Evolutionary conservation across 2,797 vertebrate species (phyloP).

Genomic region (Distichodus sexfasciatus): DNA sequence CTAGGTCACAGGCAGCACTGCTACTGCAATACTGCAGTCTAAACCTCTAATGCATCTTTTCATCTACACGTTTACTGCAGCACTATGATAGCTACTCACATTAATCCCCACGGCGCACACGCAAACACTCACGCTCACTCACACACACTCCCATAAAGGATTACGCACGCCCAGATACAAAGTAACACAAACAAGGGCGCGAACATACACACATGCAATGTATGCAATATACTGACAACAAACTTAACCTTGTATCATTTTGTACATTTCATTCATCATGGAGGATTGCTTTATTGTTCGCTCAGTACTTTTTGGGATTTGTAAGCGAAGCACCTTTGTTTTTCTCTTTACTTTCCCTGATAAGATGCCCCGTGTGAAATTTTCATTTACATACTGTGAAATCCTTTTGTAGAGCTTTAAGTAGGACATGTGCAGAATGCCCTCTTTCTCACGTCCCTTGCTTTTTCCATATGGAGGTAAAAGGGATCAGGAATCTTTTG

Average conservation of each 20-base stretch:
- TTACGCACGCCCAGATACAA: neutral
- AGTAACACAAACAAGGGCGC: neutral
- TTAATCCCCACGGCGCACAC: constrained; percentile 1
- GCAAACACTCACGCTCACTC: neutral
- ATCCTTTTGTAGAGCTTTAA: constrained; percentile 44
- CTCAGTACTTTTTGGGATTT: neutral
- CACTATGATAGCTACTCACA: constrained; percentile 10
- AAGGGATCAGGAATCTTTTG: constrained; percentile 64
- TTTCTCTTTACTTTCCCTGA: neutral
- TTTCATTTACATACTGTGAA: constrained; percentile 2
- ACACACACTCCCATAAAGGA: neutral
- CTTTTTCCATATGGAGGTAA: constrained; percentile 53
- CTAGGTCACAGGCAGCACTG: constrained; percentile 62
- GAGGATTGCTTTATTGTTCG: too few species aligned
- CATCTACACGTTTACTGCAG: constrained; percentile 35
- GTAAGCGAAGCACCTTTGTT: neutral
- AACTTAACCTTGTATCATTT: too few species aligned
- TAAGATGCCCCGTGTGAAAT: too few species aligned
- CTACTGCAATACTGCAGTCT: constrained; percentile 61
- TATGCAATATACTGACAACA: neutral
- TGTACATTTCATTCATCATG: too few species aligned
- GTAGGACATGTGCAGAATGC: constrained; percentile 70
- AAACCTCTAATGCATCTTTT: constrained; percentile 46
- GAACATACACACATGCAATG: neutral
- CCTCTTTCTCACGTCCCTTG: constrained; percentile 70